phyloP scores from a whole-genome alignment of 2,888 invertebrate genomes.

The Orthosia gracilis region DNA sequence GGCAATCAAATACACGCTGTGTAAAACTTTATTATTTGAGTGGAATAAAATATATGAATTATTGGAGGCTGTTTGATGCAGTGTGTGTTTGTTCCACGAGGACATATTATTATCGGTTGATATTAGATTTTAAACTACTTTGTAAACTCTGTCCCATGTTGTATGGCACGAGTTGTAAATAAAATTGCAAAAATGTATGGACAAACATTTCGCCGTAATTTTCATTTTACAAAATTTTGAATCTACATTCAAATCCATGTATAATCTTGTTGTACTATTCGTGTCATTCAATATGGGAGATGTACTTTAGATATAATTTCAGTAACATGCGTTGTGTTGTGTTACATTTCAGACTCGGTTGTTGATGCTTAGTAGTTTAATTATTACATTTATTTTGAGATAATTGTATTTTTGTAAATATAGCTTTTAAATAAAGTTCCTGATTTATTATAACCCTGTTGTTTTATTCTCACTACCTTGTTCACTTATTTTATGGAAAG shows the following conservation, averaged over 20 bases:
- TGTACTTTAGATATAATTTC: conserved; percentile 58
- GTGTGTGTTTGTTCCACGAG: conserved; percentile 53
- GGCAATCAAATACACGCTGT: conserved; percentile 40
- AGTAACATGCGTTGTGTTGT: conserved; percentile 62
- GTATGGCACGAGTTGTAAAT: conserved; percentile 16
- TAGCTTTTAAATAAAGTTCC: conserved; percentile 89
- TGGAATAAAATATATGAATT: conserved; percentile 22
- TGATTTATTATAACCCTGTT: conserved; percentile 80
- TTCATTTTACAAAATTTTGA: background rate
- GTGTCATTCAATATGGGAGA: conserved; percentile 23
- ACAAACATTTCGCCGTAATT: background rate
- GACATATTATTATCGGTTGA: conserved; percentile 40
- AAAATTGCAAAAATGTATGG: background rate
- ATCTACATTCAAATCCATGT: background rate
- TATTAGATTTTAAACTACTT: conserved; percentile 59
- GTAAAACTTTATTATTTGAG: conserved; percentile 37
- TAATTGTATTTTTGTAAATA: conserved; percentile 90
- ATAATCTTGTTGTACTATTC: background rate
- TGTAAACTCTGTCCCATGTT: conserved; percentile 43
- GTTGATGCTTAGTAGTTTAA: conserved; percentile 79
- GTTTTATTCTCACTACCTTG: conserved; percentile 44
- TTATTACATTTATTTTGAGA: conserved; percentile 86
- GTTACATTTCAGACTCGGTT: conserved; percentile 75
- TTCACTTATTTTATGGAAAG: too few relatives aligned
- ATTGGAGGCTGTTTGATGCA: conserved; percentile 56